Evolutionary conservation across 2,797 vertebrate species (phyloP).

Genomic region (Chaenodraco wilsoni): DNA sequence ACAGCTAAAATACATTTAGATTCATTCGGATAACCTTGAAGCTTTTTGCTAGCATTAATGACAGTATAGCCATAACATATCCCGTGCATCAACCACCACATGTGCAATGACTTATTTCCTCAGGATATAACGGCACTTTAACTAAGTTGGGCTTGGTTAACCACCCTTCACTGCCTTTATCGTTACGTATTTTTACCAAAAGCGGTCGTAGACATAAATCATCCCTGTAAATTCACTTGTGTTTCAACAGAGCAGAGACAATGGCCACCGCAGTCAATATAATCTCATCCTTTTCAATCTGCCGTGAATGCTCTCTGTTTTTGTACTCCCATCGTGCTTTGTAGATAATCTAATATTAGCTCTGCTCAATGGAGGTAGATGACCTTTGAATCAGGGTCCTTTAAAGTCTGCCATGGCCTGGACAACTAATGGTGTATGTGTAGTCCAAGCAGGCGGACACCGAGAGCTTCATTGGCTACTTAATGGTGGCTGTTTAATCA

Average conservation of each 20-base stretch:
- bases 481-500: constrained; percentile 73
- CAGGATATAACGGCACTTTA: neutral
- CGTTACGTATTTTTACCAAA: neutral
- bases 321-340: constrained; percentile 41
- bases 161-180: neutral
- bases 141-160: neutral
- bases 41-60: constrained; percentile 5
- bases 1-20: constrained; percentile 15
- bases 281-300: constrained; percentile 39
- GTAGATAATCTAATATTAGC: constrained; percentile 72
- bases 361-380: constrained; percentile 69
- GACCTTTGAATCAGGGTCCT: constrained; percentile 68
- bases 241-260: constrained; percentile 24
- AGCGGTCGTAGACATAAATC: constrained; percentile 11
- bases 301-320: constrained; percentile 29
- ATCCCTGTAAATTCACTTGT: constrained; percentile 29
- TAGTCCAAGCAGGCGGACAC: constrained; percentile 55
- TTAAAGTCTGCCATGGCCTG: constrained; percentile 59
- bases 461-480: constrained; percentile 69
- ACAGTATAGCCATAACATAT: constrained; percentile 15
- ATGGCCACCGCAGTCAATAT: constrained; percentile 34
- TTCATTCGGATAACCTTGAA: neutral
- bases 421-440: constrained; percentile 73
- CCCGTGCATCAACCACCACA: constrained; percentile 13
- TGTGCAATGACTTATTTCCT: neutral